phyloP scores from a whole-genome alignment of 2,888 invertebrate genomes.

The Malthinus seriepunctatus region DNA sequence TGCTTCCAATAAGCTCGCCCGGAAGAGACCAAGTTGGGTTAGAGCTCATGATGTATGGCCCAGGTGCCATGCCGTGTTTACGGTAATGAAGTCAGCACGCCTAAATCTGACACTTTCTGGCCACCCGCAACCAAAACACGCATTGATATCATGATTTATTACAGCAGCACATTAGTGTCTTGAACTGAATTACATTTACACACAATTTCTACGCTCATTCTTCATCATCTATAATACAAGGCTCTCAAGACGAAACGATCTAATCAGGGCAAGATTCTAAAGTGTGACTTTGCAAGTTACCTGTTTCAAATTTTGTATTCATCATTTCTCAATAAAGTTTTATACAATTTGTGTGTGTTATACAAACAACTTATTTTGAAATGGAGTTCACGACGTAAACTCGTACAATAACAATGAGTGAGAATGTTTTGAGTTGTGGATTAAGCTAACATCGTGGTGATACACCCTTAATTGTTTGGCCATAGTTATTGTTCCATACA shows the following conservation, averaged over 20 bases:
- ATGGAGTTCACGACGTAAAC: conserved; percentile 11
- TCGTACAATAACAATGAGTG: conserved; percentile 26
- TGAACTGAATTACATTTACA: conserved; percentile 37
- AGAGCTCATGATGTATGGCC: conserved; percentile 42
- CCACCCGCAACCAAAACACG: conserved; percentile 50
- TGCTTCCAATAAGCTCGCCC: conserved; percentile 36
- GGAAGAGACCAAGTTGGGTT: conserved; percentile 34
- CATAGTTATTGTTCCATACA: conserved; percentile 34
- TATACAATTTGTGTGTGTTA: not conserved
- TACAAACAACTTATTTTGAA: conserved; percentile 26
- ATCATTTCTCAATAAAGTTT: conserved; percentile 20
- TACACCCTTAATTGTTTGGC: conserved; percentile 32
- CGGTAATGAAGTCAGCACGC: conserved; percentile 50
- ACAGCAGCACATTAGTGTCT: conserved; percentile 39
- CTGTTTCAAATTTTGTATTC: conserved; percentile 12
- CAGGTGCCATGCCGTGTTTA: conserved; percentile 45
- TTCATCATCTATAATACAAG: conserved; percentile 25
- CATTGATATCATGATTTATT: conserved; percentile 48
- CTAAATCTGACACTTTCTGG: conserved; percentile 44
- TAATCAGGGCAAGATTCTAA: conserved; percentile 30
- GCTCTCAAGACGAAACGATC: conserved; percentile 28
- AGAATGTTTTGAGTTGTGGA: conserved; percentile 37
- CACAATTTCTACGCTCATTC: conserved; percentile 41
- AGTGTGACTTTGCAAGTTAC: conserved; percentile 24
- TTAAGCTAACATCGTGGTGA: conserved; percentile 38